phyloP scores from a whole-genome alignment of 2,888 invertebrate species.

The Troides aeacus region DNA sequence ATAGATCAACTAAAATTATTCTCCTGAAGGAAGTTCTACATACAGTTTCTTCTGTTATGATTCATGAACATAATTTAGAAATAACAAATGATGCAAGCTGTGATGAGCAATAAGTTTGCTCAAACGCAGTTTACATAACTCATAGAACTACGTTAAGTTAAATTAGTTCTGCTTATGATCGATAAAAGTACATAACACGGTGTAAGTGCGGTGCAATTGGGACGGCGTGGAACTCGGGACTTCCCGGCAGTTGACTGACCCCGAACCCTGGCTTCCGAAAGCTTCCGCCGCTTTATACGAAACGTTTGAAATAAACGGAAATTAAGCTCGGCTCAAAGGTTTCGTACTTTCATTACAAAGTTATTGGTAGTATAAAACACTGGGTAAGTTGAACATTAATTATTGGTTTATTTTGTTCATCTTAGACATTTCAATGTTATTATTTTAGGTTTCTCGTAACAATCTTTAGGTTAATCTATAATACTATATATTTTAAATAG shows the following conservation, averaged over 20 bases:
- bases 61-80: too few species aligned
- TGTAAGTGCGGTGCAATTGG: neutral
- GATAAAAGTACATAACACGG: neutral
- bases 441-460: neutral
- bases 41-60: too few species aligned
- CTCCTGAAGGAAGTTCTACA: too few species aligned
- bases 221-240: neutral
- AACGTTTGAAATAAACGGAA: constrained; percentile 20
- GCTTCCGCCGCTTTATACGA: constrained; percentile 2
- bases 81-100: neutral
- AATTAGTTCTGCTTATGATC: neutral
- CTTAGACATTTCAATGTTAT: neutral
- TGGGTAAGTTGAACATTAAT: neutral
- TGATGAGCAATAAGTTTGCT: neutral
- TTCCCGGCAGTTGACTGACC: neutral
- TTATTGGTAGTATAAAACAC: neutral
- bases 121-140: neutral
- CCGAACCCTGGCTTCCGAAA: neutral
- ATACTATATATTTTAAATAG: too few species aligned
- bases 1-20: too few species aligned
- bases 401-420: neutral
- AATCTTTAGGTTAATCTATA: too few species aligned
- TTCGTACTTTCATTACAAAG: constrained; percentile 10
- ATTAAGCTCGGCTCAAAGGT: constrained; percentile 17
- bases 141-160: neutral